These are phyloP conservation scores for Falco punctatus DNA, from an alignment of 2,113 vertebrate species.

Conservation along the genomic window DNA sequence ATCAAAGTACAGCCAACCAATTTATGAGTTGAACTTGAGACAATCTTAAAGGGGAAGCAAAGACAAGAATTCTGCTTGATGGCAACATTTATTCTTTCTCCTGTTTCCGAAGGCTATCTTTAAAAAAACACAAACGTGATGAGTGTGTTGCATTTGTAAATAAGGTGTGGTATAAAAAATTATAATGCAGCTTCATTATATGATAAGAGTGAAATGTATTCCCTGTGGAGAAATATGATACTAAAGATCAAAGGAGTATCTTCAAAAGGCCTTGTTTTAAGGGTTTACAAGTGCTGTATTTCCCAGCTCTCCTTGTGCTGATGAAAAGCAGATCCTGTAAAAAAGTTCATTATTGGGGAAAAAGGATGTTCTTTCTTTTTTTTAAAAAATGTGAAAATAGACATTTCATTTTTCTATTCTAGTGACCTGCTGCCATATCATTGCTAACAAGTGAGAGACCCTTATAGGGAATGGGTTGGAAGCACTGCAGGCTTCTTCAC, in stretches of 20 bases:
- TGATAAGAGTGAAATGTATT: background rate
- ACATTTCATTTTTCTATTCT: background rate
- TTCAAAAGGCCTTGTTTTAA: constrained; percentile 6
- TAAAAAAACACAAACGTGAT: background rate
- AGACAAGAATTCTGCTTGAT: background rate
- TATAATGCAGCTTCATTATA: background rate
- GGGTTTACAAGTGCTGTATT: background rate
- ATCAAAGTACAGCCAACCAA: background rate
- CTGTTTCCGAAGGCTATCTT: background rate
- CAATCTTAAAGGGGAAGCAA: background rate
- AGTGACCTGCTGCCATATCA: background rate
- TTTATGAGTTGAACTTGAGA: background rate
- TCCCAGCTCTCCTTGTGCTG: background rate
- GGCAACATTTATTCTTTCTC: background rate
- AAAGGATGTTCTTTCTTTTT: background rate
- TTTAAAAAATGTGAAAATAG: background rate
- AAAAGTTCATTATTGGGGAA: background rate
- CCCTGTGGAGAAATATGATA: background rate
- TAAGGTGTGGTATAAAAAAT: constrained; percentile 10
- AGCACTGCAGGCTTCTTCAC: background rate
- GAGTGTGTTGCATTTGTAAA: constrained; percentile 11
- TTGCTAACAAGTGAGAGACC: background rate
- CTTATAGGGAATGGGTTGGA: background rate
- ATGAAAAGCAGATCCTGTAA: background rate
- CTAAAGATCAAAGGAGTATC: constrained; percentile 1